phyloP scores from a whole-genome alignment of 2,797 vertebrate species.

The Epinephelus malabaricus region DNA sequence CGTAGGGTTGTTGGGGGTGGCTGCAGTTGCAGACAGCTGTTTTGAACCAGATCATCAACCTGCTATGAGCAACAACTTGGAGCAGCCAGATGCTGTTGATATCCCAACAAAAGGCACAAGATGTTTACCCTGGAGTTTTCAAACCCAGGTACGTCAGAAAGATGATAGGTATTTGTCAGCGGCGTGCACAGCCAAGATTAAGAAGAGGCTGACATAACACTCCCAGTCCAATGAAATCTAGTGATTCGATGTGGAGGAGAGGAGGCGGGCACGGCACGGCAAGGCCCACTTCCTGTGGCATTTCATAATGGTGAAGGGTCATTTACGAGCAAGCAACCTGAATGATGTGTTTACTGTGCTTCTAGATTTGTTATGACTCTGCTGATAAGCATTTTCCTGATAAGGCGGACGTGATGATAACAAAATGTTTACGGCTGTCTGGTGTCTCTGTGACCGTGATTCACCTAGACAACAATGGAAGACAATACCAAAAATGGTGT shows the following conservation, averaged over 20 bases:
- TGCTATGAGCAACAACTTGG: slow-evolving; percentile 10
- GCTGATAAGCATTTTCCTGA: slow-evolving; percentile 68
- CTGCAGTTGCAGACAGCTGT: slow-evolving; percentile 67
- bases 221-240: not conserved
- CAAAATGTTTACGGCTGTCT: slow-evolving; percentile 75
- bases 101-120: slow-evolving; percentile 17
- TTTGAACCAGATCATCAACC: slow-evolving; percentile 61
- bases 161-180: slow-evolving; percentile 31
- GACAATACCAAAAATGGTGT: slow-evolving; percentile 14
- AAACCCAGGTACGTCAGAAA: not conserved
- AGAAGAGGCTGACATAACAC: slow-evolving; percentile 22
- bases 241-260: slow-evolving; percentile 15
- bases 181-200: slow-evolving; percentile 30
- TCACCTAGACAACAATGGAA: slow-evolving; percentile 50
- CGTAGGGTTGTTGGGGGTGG: slow-evolving; percentile 50
- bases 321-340: slow-evolving; percentile 77
- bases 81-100: slow-evolving; percentile 38
- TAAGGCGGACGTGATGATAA: slow-evolving; percentile 68
- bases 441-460: slow-evolving; percentile 69
- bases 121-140: not conserved
- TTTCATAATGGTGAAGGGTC: slow-evolving; percentile 61
- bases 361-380: slow-evolving; percentile 83
- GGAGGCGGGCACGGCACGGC: not conserved
- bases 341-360: slow-evolving; percentile 66
- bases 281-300: slow-evolving; percentile 44